Evolutionary conservation across 2,888 invertebrate genomes (phyloP), one percentile per base, ranked within the genome.

Genomic region (Netelia melanura): DNA sequence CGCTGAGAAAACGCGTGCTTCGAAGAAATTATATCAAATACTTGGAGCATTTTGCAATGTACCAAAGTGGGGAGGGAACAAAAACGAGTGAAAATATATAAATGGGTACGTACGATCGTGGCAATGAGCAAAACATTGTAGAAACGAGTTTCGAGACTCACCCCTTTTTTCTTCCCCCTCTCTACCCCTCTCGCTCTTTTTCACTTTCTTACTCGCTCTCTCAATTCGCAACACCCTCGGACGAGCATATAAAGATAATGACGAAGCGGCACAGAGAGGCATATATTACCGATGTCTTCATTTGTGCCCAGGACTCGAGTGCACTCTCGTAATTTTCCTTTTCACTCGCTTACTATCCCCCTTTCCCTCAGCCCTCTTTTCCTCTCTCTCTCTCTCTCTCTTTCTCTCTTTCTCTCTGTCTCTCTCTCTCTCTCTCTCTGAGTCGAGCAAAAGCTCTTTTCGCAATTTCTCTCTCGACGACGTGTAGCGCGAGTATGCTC

Each of bases 271-370:
- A 62, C 71, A 14, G 48, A 23, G 56, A 76, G 52, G 58, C 72
- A 67, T 84, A 62, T 61, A 81, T 84, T 77, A 72, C 76, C 54
- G 54, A 84, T 84, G 84, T 84, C 84, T 84, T 84, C 76, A 84
- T 84, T 81, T 72, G 71, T 52, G 44, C 56, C 54, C 25, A 25
- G 67, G 14, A 44, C 65, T 77, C 76, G 25, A 58, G 43, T 62
- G 61, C 52, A 56, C 65, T 14, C 84, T 43, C 81, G 72, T 64
- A 43, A 23, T 68, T 64, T 70, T 71, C 68, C 65, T 70, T 38
- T 68, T 43, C 65, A 64, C 43, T 78, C 54, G 38, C 68, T 52
- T 65, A 43, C 44, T 48, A 67, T 77, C 85, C 75, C 81, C 83
- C 81, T 82, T 68, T 78, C 84, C 78, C 74, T 80, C 81, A 58